Percentiles rank a stretch among this genome's conserved stretches.
Evolutionary conservation across 2,113 vertebrate genomes (phyloP).

Genomic region (Oceanites oceanicus): DNA sequence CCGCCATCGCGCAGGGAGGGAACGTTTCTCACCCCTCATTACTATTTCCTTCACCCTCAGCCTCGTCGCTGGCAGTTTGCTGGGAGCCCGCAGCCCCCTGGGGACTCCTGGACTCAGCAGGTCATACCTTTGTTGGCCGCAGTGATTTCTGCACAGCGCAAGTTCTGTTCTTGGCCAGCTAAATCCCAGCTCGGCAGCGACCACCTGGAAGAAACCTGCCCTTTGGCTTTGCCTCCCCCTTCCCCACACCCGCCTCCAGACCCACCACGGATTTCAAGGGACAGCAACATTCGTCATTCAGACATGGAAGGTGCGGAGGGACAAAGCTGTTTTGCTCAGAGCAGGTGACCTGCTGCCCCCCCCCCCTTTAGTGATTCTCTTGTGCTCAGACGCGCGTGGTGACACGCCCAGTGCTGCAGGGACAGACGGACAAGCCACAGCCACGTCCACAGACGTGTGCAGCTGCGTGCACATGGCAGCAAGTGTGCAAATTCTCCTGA

Average conservation of each 20-base stretch:
- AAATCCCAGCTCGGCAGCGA: neutral
- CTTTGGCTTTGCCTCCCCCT: neutral
- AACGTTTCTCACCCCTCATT: neutral
- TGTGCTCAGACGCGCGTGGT: neutral
- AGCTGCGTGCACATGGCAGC: neutral
- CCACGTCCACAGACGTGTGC: accelerated
- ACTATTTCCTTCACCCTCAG: accelerated
- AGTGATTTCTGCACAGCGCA: neutral
- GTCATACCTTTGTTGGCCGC: neutral
- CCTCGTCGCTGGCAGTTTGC: neutral
- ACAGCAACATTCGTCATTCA: neutral
- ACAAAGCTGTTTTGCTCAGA: neutral
- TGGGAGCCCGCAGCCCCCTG: neutral
- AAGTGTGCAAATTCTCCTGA: neutral
- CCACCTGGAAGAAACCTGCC: neutral
- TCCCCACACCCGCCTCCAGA: neutral
- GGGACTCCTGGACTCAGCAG: neutral
- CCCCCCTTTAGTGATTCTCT: neutral
- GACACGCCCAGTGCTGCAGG: accelerated
- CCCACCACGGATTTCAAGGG: neutral
- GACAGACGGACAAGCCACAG: neutral
- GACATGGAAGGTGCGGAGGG: accelerated
- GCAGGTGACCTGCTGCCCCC: neutral
- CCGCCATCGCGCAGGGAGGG: too few species aligned
- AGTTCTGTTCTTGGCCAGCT: neutral